These are phyloP conservation scores for Sarcophaga carnaria DNA, from an alignment of 2,888 invertebrate genomes.

Conservation along the genomic window DNA sequence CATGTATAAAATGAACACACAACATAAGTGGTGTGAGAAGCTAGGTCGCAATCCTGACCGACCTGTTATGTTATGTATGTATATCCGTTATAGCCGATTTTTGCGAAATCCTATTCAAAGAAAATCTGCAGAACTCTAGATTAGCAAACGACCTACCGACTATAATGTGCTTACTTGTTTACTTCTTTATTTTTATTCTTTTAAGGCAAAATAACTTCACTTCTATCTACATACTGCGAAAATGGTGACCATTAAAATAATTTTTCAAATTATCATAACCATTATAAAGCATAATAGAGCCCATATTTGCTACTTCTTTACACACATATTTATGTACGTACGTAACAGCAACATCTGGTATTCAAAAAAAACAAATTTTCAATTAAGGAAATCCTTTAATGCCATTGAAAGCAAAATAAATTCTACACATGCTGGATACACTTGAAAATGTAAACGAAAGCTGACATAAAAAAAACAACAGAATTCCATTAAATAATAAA, in stretches of 20 bases:
- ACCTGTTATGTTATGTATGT: no score
- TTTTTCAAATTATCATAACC: neutral
- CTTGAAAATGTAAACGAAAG: neutral
- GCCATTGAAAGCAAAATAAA: slow-evolving; percentile 14
- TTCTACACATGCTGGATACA: neutral
- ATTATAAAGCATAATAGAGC: neutral
- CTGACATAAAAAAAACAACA: slow-evolving; percentile 1
- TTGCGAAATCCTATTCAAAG: no score
- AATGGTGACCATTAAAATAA: neutral
- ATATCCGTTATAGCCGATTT: no score
- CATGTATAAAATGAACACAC: no score
- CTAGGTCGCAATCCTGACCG: no score
- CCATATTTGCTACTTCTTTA: neutral
- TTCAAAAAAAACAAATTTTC: slow-evolving; percentile 36
- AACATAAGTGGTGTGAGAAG: no score
- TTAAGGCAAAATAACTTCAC: neutral
- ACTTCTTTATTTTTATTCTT: no score
- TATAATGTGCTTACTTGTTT: no score
- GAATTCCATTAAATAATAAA: slow-evolving; percentile 59
- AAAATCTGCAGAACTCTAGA: no score
- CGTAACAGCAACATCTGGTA: slow-evolving; percentile 22
- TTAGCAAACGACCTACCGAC: no score
- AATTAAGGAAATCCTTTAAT: slow-evolving; percentile 52
- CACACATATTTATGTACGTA: slow-evolving; percentile 4
- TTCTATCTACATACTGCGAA: neutral